These are phyloP conservation scores for Xyrauchen texanus DNA, from an alignment of 2,113 vertebrate genomes.

Conservation along the genomic window DNA sequence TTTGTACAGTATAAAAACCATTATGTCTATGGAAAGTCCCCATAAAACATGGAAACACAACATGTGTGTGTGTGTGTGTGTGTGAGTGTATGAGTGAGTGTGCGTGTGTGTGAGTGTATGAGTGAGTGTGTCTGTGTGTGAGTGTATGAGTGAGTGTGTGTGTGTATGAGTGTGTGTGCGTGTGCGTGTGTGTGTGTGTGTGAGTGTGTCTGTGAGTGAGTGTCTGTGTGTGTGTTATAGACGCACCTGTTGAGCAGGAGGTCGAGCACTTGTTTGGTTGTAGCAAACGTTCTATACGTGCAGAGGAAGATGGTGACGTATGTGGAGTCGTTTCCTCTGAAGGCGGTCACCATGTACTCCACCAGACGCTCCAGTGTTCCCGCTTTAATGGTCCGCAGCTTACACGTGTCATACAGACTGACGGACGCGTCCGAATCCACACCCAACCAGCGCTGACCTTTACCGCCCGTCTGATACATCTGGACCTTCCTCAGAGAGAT, in stretches of 20 bases:
- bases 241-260: slow-evolving; percentile 90
- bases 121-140: too few species aligned
- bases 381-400: slow-evolving; percentile 93
- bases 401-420: slow-evolving; percentile 94
- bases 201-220: too few species aligned
- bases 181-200: too few species aligned
- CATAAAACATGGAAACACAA: too few species aligned
- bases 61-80: too few species aligned
- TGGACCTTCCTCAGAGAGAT: slow-evolving; percentile 95
- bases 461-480: slow-evolving; percentile 87
- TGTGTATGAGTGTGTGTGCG: too few species aligned
- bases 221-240: not conserved
- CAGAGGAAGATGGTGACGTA: slow-evolving; percentile 98
- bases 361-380: slow-evolving; percentile 96
- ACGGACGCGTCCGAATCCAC: slow-evolving; percentile 88
- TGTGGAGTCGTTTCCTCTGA: slow-evolving; percentile 94
- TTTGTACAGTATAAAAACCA: too few species aligned
- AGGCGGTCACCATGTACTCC: slow-evolving; percentile 95
- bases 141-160: too few species aligned
- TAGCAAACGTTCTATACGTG: slow-evolving; percentile 93
- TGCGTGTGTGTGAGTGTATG: too few species aligned
- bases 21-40: too few species aligned
- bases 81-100: too few species aligned
- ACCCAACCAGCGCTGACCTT: slow-evolving; percentile 96
- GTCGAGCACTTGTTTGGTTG: slow-evolving; percentile 93